Conservation (phyloP, 2,888 invertebrate species). For the Sericinus montela region DNA sequence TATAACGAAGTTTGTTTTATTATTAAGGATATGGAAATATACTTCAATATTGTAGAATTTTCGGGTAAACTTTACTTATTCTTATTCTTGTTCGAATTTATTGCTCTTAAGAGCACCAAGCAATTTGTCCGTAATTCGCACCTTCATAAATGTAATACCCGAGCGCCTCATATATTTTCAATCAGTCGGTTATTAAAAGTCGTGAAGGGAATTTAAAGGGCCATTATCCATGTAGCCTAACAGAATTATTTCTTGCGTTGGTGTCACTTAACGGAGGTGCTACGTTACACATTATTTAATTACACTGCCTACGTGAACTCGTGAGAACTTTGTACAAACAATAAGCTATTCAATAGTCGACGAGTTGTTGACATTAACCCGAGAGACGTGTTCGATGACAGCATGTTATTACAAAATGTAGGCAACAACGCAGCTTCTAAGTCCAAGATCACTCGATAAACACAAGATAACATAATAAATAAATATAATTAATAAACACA, state of each 20-base stretch:
- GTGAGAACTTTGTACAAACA: slow-evolving; percentile 30
- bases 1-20: no score
- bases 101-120: slow-evolving; percentile 8
- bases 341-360: slow-evolving; percentile 44
- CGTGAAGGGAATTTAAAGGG: slow-evolving; percentile 37
- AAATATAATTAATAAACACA: no score
- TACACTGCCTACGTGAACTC: slow-evolving; percentile 36
- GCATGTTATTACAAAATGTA: slow-evolving; percentile 27
- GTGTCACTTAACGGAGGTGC: slow-evolving; percentile 19
- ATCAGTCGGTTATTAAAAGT: slow-evolving; percentile 38
- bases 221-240: slow-evolving; percentile 24
- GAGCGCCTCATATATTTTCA: slow-evolving; percentile 35
- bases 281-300: slow-evolving; percentile 15
- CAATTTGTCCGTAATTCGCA: slow-evolving; percentile 3
- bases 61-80: no score
- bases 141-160: slow-evolving; percentile 33
- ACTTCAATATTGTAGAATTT: no score
- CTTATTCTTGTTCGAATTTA: no score
- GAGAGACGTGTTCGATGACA: slow-evolving; percentile 30
- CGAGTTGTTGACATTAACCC: slow-evolving; percentile 27
- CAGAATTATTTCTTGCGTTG: slow-evolving; percentile 8
- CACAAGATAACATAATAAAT: no score
- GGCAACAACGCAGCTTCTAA: slow-evolving; percentile 30
- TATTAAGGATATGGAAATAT: no score
- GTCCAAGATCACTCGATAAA: slow-evolving; percentile 24